Evolutionary conservation across 2,113 vertebrate species (phyloP), one percentile per base, ranked within the genome.

Genomic region (Neolamprologus falcicula): DNA sequence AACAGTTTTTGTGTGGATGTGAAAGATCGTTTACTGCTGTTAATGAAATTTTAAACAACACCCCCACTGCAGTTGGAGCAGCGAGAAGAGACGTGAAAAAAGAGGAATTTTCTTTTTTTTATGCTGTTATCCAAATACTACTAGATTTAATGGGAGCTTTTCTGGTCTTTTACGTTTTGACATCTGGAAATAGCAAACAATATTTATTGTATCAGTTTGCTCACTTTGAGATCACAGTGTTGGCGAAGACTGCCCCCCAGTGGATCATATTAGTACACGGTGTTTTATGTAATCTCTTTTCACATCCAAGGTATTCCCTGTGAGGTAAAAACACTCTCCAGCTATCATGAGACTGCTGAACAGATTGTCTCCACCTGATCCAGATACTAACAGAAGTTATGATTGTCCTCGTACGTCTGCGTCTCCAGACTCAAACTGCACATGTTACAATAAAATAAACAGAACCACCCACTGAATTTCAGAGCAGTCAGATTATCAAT

Each of bases 1-100:
- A 96, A 96, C 88, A 90, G 92, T 95, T 96, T 92, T 83, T 90
- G 84, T 76, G 85, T 84, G 89, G 59, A 95, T 78, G 83, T 89
- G 86, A 83, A 59, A 83, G 50, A 87, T 55, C 9, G 78, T 86
- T 94, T 84, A 42, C 76, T 90, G 88, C 57, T 71, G 83, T 42
- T 84, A 87, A 92, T 76, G 37, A 89, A 88, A 59, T 53, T 47
- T 76, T 73, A 85, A 91, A 26, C 19, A 24, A 61, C 28, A 31
- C 24, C 40, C 10, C 28, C 13, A 4, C 12, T 52, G 19, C 42
- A 24, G 21, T 6, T n/a, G 57, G 5, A 40, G 14, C 40, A 28
- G 85, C 53, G 5, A 26, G 71, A 24, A 55, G 52, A 84, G 9
- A 52, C 0, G 3, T 28, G 53, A 17, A 37, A 85, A 63, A 84